These are phyloP conservation scores for Eremobia ochroleuca DNA, from an alignment of 2,888 invertebrate genomes.

Conservation along the genomic window DNA sequence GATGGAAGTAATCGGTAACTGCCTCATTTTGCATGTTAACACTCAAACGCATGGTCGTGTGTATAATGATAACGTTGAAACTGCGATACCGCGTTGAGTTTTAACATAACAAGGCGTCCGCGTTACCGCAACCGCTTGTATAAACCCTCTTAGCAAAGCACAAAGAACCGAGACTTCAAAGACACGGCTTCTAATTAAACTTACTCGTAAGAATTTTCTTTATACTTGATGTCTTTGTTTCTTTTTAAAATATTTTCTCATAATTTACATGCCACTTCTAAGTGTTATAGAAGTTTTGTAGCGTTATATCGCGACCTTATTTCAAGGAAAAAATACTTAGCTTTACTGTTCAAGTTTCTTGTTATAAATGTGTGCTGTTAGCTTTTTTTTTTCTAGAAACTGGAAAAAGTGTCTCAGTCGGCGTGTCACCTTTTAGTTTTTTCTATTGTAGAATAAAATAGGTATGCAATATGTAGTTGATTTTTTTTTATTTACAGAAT, in stretches of 20 bases:
- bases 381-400: conserved; percentile 16
- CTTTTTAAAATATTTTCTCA: conserved; percentile 65
- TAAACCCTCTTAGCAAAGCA: conserved; percentile 37
- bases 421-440: conserved; percentile 6
- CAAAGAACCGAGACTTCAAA: conserved; percentile 58
- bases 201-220: conserved; percentile 68
- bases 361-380: conserved; percentile 29
- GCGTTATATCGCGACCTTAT: conserved; percentile 42
- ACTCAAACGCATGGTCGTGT: conserved; percentile 3
- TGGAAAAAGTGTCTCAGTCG: conserved; percentile 2
- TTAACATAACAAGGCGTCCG: conserved; percentile 12
- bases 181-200: conserved; percentile 70
- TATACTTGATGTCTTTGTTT: conserved; percentile 65
- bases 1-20: conserved; percentile 15
- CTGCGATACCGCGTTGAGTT: not conserved
- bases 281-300: conserved; percentile 58
- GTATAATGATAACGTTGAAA: conserved; percentile 15
- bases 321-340: conserved; percentile 38
- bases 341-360: conserved; percentile 42
- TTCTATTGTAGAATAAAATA: conserved; percentile 7
- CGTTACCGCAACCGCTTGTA: conserved; percentile 26
- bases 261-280: conserved; percentile 66
- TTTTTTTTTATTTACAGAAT: conserved; percentile 20
- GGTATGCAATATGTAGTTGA: not conserved
- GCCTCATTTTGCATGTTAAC: conserved; percentile 14